phyloP scores from a whole-genome alignment of 2,113 vertebrate species.

The Strix uralensis region DNA sequence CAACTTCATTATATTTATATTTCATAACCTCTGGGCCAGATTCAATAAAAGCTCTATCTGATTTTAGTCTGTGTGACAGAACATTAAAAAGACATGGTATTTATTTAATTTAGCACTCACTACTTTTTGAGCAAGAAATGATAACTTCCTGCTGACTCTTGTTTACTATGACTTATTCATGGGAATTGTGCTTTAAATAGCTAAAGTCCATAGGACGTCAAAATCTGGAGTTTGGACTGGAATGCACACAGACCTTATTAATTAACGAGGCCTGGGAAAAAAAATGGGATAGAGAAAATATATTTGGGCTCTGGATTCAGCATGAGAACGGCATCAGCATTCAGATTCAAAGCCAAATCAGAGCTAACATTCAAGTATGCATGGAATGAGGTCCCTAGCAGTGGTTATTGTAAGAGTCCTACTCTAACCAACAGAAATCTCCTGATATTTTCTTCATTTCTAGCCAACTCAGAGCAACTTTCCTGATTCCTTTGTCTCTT shows the following conservation, averaged over 20 bases:
- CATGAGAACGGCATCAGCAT: conserved; percentile 13
- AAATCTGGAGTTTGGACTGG: conserved; percentile 29
- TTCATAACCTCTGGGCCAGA: background rate
- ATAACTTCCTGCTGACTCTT: conserved; percentile 65
- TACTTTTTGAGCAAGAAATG: conserved; percentile 55
- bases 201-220: conserved; percentile 47
- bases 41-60: conserved; percentile 49
- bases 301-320: conserved; percentile 20
- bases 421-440: background rate
- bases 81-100: conserved; percentile 36
- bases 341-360: conserved; percentile 21
- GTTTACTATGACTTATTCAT: conserved; percentile 21
- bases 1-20: conserved; percentile 46
- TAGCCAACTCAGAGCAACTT: background rate
- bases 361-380: background rate
- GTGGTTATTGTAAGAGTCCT: background rate
- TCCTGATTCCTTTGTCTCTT: background rate
- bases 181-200: conserved; percentile 39
- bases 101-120: conserved; percentile 55
- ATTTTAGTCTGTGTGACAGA: conserved; percentile 48
- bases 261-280: conserved; percentile 53
- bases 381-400: conserved; percentile 9
- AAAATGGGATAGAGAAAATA: conserved; percentile 2
- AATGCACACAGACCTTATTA: conserved; percentile 47
- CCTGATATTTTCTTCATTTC: background rate